A percentile compares a stretch with the other conserved stretches of the same genome.
Evolutionary conservation across 2,888 invertebrate species (phyloP).

Genomic region (Tiphia femorata): DNA sequence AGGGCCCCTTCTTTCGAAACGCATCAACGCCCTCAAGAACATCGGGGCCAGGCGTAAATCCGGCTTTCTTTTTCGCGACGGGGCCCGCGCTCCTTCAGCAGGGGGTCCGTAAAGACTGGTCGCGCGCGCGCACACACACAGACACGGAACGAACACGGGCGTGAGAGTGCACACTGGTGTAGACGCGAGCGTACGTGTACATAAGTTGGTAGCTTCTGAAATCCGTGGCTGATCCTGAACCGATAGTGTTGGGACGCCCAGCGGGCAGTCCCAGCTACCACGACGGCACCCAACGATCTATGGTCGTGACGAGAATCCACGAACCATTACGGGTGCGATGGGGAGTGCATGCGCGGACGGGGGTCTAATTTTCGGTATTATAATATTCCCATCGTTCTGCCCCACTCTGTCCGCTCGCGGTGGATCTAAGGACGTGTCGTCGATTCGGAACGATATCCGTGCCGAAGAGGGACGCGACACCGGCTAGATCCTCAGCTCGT

Average conservation of each 20-base stretch:
- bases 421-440: too few relatives aligned
- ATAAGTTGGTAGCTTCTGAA: slow-evolving; percentile 66
- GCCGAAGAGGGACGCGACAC: too few relatives aligned
- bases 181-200: slow-evolving; percentile 32
- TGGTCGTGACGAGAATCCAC: slow-evolving; percentile 58
- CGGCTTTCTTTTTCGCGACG: slow-evolving; percentile 32
- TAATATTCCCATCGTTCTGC: not conserved
- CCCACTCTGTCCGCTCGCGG: too few relatives aligned
- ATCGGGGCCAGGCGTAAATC: not conserved
- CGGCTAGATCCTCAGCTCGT: too few relatives aligned
- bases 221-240: slow-evolving; percentile 63
- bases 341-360: not conserved
- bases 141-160: slow-evolving; percentile 36
- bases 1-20: slow-evolving; percentile 8
- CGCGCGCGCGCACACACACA: slow-evolving; percentile 60
- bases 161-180: not conserved
- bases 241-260: slow-evolving; percentile 65
- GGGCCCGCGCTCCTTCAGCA: slow-evolving; percentile 45
- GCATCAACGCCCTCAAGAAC: slow-evolving; percentile 24
- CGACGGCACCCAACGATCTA: slow-evolving; percentile 54
- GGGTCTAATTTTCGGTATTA: not conserved
- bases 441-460: too few relatives aligned
- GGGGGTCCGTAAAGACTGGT: slow-evolving; percentile 62
- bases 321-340: slow-evolving; percentile 40
- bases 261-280: slow-evolving; percentile 59